Evolutionary conservation across 2,113 vertebrate species (phyloP).

Genomic region (Anoplopoma fimbria): DNA sequence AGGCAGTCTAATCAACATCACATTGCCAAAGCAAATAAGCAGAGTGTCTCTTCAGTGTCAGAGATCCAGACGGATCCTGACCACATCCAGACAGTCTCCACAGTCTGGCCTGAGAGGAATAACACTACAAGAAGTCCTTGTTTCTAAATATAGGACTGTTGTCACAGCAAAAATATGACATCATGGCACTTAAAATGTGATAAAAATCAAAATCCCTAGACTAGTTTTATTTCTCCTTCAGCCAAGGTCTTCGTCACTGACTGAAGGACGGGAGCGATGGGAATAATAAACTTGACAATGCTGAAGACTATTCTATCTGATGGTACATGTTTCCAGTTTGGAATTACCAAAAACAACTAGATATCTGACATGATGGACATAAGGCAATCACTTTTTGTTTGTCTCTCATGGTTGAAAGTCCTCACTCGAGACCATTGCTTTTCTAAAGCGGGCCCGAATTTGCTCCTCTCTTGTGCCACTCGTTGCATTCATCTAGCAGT

Average conservation of each 20-base stretch:
- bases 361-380: background rate
- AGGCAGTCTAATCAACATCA: background rate
- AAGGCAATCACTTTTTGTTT: too few relatives aligned
- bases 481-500: too few relatives aligned
- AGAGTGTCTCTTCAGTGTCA: slow-evolving; percentile 4
- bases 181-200: slow-evolving; percentile 15
- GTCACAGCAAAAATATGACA: background rate
- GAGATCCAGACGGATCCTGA: slow-evolving; percentile 30
- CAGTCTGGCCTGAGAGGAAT: slow-evolving; percentile 6
- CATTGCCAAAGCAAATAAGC: background rate
- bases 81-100: background rate
- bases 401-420: too few relatives aligned
- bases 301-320: background rate
- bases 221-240: background rate
- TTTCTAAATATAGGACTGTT: background rate
- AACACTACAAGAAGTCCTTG: slow-evolving; percentile 21
- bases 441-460: too few relatives aligned
- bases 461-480: too few relatives aligned
- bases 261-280: background rate
- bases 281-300: background rate
- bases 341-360: too few relatives aligned
- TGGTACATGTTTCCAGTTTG: background rate
- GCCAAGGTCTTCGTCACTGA: background rate
- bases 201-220: background rate
- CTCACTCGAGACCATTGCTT: too few relatives aligned